phyloP scores from a whole-genome alignment of 1,140 invertebrate genomes.

The Drosophila setifemur region DNA sequence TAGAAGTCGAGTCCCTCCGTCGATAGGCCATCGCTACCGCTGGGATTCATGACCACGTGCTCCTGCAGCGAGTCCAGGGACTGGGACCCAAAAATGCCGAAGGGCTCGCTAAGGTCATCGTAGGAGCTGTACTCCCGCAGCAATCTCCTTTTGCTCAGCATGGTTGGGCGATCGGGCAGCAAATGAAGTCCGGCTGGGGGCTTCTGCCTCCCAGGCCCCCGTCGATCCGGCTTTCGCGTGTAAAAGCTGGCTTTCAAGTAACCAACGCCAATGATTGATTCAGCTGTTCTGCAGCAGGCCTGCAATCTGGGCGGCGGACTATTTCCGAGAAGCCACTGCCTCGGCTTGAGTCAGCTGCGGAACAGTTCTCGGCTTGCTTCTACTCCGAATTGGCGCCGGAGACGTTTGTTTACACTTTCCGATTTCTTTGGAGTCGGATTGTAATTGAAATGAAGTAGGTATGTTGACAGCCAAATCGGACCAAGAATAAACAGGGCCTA shows the following conservation, averaged over 20 bases:
- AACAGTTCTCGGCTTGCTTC: conserved; percentile 15
- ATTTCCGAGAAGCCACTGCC: conserved; percentile 7
- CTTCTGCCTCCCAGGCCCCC: too few species aligned
- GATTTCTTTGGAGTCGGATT: conserved; percentile 13
- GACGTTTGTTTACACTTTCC: conserved; percentile 7
- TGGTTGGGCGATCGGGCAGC: background rate
- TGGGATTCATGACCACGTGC: conserved; percentile 58
- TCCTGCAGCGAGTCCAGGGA: conserved; percentile 58
- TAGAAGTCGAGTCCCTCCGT: conserved; percentile 35
- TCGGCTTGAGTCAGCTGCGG: conserved; percentile 15
- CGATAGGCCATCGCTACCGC: conserved; percentile 34
- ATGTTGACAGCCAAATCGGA: background rate
- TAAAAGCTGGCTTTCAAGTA: background rate
- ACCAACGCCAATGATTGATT: conserved; percentile 19
- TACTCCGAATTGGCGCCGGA: conserved; percentile 2
- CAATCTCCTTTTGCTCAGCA: conserved; percentile 43
- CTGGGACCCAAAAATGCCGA: conserved; percentile 47
- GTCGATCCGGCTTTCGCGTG: background rate
- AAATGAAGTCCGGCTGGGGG: conserved; percentile 31
- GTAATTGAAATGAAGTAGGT: background rate
- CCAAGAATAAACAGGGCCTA: background rate
- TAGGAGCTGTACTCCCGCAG: conserved; percentile 58
- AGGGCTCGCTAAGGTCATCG: conserved; percentile 53
- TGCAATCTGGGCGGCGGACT: background rate
- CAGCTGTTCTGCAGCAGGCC: conserved; percentile 34